A percentile compares a stretch with the other conserved stretches of the same genome.
Evolutionary conservation across 2,797 vertebrate genomes (phyloP).

Genomic region (Ctenopoma multispine): DNA sequence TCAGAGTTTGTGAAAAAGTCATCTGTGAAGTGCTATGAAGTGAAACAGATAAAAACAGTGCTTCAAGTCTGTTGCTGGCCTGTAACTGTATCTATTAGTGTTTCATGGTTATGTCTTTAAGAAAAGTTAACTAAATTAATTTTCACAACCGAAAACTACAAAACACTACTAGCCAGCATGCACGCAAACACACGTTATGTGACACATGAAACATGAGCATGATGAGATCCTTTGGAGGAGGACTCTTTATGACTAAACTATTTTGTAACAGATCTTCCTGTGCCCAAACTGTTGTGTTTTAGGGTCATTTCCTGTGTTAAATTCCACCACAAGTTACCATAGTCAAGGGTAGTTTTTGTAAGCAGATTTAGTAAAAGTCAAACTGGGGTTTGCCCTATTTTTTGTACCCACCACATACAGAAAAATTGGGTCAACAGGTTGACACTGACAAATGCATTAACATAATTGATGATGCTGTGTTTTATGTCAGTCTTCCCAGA

Average conservation of each 20-base stretch:
- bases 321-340: not conserved
- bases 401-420: not conserved
- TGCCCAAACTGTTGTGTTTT: not conserved
- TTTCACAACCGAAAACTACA: too few species aligned
- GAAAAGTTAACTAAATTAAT: too few species aligned
- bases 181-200: too few species aligned
- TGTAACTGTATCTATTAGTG: too few species aligned
- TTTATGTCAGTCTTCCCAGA: not conserved
- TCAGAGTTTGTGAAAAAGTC: too few species aligned
- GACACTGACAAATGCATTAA: not conserved
- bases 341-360: not conserved
- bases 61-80: too few species aligned
- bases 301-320: not conserved
- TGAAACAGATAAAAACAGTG: too few species aligned
- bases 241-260: not conserved
- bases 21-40: too few species aligned
- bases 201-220: too few species aligned
- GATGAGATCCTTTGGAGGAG: too few species aligned
- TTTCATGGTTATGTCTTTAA: too few species aligned
- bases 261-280: not conserved
- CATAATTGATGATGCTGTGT: not conserved
- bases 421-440: not conserved
- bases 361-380: not conserved
- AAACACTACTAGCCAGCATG: too few species aligned
- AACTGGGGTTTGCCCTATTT: not conserved